Conservation (phyloP, 2,797 vertebrate genomes). For the Acanthis flammea region DNA sequence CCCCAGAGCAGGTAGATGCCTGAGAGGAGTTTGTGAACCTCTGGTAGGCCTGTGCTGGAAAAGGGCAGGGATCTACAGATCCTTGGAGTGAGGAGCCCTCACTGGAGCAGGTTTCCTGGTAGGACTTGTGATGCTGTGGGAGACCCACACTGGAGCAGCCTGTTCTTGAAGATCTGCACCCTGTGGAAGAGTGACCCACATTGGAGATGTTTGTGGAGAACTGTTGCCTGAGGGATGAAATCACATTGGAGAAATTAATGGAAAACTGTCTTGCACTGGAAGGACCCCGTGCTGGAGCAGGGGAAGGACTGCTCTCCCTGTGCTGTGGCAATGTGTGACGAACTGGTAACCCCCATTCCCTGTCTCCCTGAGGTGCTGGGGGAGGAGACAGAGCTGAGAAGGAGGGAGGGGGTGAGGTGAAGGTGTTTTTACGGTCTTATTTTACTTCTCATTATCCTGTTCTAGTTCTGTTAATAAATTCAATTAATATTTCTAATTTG, state of each 20-base stretch:
- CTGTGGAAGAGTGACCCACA: fast-evolving
- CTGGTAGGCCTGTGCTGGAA: not conserved
- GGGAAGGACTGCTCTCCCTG: not conserved
- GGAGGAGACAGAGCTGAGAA: not conserved
- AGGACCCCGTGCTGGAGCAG: fast-evolving
- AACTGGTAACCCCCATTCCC: not conserved
- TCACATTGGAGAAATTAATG: not conserved
- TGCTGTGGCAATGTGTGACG: fast-evolving
- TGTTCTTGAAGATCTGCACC: not conserved
- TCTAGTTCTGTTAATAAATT: not conserved
- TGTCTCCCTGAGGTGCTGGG: not conserved
- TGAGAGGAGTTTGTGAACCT: not conserved
- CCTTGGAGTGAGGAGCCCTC: not conserved
- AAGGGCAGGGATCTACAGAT: not conserved
- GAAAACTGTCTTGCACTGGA: not conserved
- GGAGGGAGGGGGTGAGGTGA: fast-evolving
- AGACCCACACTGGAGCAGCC: not conserved
- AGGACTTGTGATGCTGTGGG: not conserved
- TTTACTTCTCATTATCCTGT: not conserved
- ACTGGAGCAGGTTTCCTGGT: not conserved
- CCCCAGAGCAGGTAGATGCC: fast-evolving
- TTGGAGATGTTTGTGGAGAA: fast-evolving
- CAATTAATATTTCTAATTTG: not conserved
- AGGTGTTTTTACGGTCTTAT: not conserved
- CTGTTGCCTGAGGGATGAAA: not conserved